Conservation (phyloP, 2,113 vertebrate genomes). For the Brachyhypopomus occidentalis region DNA sequence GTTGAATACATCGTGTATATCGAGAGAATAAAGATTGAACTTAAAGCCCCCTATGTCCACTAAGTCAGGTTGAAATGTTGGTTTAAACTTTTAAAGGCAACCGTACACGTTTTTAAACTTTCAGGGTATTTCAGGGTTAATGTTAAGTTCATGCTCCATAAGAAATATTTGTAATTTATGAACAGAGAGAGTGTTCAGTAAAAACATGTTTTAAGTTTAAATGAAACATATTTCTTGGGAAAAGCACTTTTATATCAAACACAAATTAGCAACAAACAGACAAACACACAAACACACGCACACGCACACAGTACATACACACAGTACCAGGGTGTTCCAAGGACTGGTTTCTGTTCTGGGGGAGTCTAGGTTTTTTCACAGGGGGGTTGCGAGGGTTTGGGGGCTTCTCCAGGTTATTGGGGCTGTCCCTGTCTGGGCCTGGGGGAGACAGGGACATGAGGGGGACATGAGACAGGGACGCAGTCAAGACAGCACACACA, state of each 20-base stretch:
- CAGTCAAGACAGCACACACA: conserved; percentile 29
- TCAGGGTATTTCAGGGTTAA: background rate
- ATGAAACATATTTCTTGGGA: background rate
- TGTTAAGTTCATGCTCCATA: background rate
- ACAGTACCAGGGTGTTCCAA: conserved; percentile 72
- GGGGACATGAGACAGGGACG: conserved; percentile 42
- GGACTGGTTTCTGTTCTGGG: conserved; percentile 75
- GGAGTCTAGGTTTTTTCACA: conserved; percentile 73
- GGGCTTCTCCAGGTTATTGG: conserved; percentile 72
- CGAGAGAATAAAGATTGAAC: background rate
- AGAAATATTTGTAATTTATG: background rate
- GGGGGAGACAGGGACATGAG: conserved; percentile 65
- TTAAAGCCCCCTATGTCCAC: background rate
- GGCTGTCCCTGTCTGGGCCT: conserved; percentile 72
- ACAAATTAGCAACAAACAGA: background rate
- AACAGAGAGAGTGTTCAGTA: background rate
- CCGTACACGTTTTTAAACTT: background rate
- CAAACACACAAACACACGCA: conserved; percentile 11
- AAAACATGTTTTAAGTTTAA: background rate
- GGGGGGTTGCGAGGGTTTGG: conserved; percentile 71
- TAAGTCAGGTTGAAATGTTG: background rate
- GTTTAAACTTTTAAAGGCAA: background rate
- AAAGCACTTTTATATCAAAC: background rate
- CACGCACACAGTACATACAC: conserved; percentile 43
- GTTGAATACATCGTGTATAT: background rate